A percentile compares a stretch with the other conserved stretches of the same genome.
These are phyloP conservation scores for Sarotherodon lohbergeri DNA, from an alignment of 2,113 vertebrate species.

Conservation along the genomic window DNA sequence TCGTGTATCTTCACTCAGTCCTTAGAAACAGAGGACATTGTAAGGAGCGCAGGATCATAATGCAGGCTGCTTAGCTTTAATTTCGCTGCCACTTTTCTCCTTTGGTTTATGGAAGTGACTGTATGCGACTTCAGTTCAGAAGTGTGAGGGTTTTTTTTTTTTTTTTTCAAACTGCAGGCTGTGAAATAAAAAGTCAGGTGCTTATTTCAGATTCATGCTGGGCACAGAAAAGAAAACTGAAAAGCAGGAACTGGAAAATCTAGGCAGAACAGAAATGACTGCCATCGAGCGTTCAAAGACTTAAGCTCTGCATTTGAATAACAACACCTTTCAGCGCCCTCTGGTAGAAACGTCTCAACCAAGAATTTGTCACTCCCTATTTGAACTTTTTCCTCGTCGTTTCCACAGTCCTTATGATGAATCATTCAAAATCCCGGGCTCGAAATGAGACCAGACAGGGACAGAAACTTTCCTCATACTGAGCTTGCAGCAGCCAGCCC, in stretches of 20 bases:
- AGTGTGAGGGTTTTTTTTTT: accelerated
- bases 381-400: constrained; percentile 46
- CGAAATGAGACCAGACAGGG: constrained; percentile 54
- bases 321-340: constrained; percentile 29
- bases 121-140: not conserved
- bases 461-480: constrained; percentile 31
- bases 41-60: not conserved
- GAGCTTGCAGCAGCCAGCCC: constrained; percentile 16
- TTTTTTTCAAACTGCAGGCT: not conserved
- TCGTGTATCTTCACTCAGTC: constrained; percentile 8
- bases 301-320: constrained; percentile 51
- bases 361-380: constrained; percentile 39
- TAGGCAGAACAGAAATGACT: constrained; percentile 8
- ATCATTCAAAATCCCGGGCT: constrained; percentile 38
- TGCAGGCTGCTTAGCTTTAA: not conserved
- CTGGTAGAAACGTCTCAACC: constrained; percentile 29
- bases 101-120: not conserved
- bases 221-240: not conserved
- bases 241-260: not conserved
- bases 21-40: constrained; percentile 23
- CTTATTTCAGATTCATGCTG: not conserved
- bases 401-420: constrained; percentile 47
- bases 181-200: not conserved
- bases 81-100: not conserved
- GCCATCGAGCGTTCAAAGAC: constrained; percentile 18